Evolutionary conservation across 2,888 invertebrate genomes (phyloP), one percentile per base, ranked within the genome.

Genomic region (Cheilosia urbana): DNA sequence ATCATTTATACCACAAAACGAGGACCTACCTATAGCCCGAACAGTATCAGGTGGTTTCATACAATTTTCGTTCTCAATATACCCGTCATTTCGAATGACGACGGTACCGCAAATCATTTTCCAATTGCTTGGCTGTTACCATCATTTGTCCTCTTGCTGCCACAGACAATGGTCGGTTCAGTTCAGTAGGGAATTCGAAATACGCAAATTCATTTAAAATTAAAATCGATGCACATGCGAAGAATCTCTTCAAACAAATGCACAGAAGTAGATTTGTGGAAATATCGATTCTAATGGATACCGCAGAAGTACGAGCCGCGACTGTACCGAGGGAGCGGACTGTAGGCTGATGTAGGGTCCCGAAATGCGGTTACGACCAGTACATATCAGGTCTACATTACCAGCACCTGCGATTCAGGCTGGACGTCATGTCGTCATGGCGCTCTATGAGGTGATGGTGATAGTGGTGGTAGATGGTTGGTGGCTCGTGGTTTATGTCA

Each of bases 151-250:
- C 24, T 30, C 30, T 55, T 4, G 24, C 27, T 27, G 9, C n/a
- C 24, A 37, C 30, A 13, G 49, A 2, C 34, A 17, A 27, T 21
- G 27, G 42, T 7, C 45, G 24, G 27, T 40, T 21, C 17, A 19
- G 42, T 62, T 30, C 37, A 34, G 30, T 42, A n/a, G 40, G 13
- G 42, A 72, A 55, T 76, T 53, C 47, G 7, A 42, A 72, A 60
- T 76, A 66, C 66, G 76, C 58, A 77, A 77, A 82, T 65, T 72
- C 66, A 65, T 77, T 53, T 45, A 69, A 81, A 81, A 81, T 75
- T 76, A 65, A 69, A 81, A 76, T 69, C 51, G 69, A 69, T 63
- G 68, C 37, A 62, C 21, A 15, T 42, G 58, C 27, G 65, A 65
- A 65, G 65, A 65, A 65, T 78, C 47, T 51, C 49, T 69, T 34